Evolutionary conservation across 2,888 invertebrate genomes (phyloP).

Genomic region (Phortica magna): DNA sequence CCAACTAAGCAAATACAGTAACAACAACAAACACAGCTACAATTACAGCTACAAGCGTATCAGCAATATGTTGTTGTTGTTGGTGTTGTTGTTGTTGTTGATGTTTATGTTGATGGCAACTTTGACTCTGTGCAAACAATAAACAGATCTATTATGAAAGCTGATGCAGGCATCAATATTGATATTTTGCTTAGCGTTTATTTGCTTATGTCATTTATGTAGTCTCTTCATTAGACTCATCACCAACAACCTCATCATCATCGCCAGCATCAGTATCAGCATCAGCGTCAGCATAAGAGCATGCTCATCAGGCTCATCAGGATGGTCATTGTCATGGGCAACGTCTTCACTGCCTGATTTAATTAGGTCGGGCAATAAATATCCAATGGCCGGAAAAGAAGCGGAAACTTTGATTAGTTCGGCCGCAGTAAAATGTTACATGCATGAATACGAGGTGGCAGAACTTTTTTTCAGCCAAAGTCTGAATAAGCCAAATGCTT

Average conservation of each 20-base stretch:
- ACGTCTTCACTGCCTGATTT: background rate
- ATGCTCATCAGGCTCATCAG: background rate
- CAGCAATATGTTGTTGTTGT: background rate
- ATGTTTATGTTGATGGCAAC: background rate
- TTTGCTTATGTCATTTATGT: background rate
- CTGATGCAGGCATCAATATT: background rate
- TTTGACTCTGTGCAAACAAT: background rate
- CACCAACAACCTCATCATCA: background rate
- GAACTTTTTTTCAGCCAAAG: background rate
- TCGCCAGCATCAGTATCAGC: background rate
- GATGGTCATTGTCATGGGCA: background rate
- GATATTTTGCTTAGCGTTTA: background rate
- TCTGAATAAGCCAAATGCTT: too few species aligned
- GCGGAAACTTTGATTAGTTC: conserved; percentile 1
- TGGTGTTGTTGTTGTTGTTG: background rate
- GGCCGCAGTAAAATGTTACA: background rate
- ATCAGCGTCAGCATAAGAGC: background rate
- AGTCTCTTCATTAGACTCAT: background rate
- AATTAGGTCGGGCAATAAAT: conserved; percentile 22
- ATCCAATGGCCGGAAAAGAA: background rate
- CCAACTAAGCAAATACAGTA: background rate
- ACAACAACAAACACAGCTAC: background rate
- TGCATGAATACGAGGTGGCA: background rate
- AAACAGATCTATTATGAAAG: background rate
- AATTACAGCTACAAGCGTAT: background rate